phyloP scores from a whole-genome alignment of 30 jellyfish, hydroid and myxozoan genomes.

The Morbakka virulenta region DNA sequence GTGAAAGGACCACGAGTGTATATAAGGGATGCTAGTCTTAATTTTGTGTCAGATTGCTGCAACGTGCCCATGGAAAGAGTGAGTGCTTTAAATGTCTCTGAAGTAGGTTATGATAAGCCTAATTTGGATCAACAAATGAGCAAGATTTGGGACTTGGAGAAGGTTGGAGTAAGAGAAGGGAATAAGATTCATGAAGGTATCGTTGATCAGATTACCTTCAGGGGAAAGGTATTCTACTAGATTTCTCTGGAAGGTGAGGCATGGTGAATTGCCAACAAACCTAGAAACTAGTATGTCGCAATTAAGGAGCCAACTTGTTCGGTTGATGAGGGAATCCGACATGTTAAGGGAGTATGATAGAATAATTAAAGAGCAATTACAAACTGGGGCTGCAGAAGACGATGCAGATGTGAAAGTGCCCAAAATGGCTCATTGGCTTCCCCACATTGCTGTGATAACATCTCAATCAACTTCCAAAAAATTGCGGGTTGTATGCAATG shows the following conservation, averaged over 20 bases:
- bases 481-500: conserved; percentile 37
- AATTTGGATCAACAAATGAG: not conserved
- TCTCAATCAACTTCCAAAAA: conserved; percentile 2
- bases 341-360: conserved; percentile 3
- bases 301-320: not conserved
- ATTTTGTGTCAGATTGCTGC: too few relatives aligned
- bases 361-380: too few relatives aligned
- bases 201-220: conserved; percentile 1
- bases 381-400: conserved; percentile 19
- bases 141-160: conserved; percentile 24
- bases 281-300: too few relatives aligned
- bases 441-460: conserved; percentile 44
- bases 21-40: too few relatives aligned
- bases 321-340: conserved; percentile 1
- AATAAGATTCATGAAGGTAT: conserved; percentile 7
- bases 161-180: conserved; percentile 14
- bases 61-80: too few relatives aligned
- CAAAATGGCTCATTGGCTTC: not conserved
- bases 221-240: conserved; percentile 4
- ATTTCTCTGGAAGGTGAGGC: conserved; percentile 20
- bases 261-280: not conserved
- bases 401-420: conserved; percentile 1
- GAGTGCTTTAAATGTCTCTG: too few relatives aligned
- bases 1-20: too few relatives aligned
- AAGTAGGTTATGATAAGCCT: too few relatives aligned